Conservation (phyloP, 2,797 vertebrate species). For the Pogonophryne albipinna region DNA sequence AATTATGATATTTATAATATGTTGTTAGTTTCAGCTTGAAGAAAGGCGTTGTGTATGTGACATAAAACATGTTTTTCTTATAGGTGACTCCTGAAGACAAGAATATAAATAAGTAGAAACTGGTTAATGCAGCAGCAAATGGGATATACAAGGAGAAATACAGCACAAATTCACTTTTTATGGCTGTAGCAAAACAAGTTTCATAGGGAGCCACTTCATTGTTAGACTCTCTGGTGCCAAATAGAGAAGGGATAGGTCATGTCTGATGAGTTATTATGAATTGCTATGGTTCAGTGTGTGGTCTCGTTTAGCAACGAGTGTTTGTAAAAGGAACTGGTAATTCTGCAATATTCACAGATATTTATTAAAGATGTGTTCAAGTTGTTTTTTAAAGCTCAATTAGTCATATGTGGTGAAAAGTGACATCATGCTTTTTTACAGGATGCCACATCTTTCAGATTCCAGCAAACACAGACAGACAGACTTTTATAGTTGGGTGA, state of each 20-base stretch:
- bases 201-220: constrained; percentile 25
- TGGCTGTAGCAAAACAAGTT: constrained; percentile 3
- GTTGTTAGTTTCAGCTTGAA: no score
- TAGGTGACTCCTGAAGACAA: constrained; percentile 1
- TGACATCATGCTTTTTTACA: constrained; percentile 62
- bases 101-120: constrained; percentile 2
- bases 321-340: constrained; percentile 46
- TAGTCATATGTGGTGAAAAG: constrained; percentile 52
- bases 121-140: constrained; percentile 17
- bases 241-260: constrained; percentile 25
- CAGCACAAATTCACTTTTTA: constrained; percentile 4
- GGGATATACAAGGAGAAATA: background rate
- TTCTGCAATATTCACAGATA: constrained; percentile 42
- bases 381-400: constrained; percentile 49
- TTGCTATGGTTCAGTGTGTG: constrained; percentile 36
- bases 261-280: constrained; percentile 39
- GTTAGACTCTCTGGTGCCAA: constrained; percentile 29
- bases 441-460: constrained; percentile 49
- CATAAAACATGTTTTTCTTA: background rate
- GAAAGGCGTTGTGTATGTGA: background rate
- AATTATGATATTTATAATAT: background rate
- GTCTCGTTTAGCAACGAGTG: constrained; percentile 26
- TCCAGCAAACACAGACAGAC: constrained; percentile 60
- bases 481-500: constrained; percentile 52
- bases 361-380: constrained; percentile 52